Evolutionary conservation across 2,113 vertebrate genomes (phyloP).

Genomic region (Myrmecophaga tridactyla): DNA sequence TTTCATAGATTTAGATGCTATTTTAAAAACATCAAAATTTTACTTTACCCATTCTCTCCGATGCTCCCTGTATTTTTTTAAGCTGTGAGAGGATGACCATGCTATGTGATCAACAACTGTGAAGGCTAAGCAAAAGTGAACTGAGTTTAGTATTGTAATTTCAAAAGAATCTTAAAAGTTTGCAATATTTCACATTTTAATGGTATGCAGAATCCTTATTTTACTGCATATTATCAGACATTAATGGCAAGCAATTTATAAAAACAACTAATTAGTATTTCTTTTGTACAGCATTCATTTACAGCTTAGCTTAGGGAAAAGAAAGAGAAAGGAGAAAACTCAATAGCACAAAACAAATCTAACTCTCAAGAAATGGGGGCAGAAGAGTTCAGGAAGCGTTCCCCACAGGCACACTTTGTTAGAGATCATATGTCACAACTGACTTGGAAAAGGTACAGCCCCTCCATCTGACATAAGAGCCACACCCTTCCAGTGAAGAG

Average conservation of each 20-base stretch:
- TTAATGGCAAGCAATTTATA: conserved; percentile 71
- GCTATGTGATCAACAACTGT: conserved; percentile 80
- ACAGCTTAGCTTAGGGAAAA: conserved; percentile 50
- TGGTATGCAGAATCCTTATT: conserved; percentile 65
- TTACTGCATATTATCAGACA: conserved; percentile 71
- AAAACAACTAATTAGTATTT: conserved; percentile 63
- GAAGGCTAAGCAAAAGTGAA: conserved; percentile 80
- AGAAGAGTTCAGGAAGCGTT: neutral
- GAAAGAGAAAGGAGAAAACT: conserved; percentile 27
- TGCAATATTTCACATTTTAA: conserved; percentile 74
- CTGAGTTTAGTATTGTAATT: conserved; percentile 76
- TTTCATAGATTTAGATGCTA: conserved; percentile 73
- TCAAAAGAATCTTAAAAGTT: conserved; percentile 71
- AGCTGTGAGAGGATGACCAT: conserved; percentile 80
- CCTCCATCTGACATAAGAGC: neutral
- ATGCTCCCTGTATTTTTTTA: conserved; percentile 78
- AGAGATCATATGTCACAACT: neutral
- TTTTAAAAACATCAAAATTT: conserved; percentile 80
- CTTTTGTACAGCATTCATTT: conserved; percentile 55
- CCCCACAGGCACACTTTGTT: neutral
- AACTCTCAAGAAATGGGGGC: neutral
- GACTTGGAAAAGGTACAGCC: neutral
- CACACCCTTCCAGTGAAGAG: neutral
- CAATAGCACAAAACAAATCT: conserved; percentile 50
- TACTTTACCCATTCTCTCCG: conserved; percentile 80